These are phyloP conservation scores for Eclectus roratus DNA, from an alignment of 2,113 vertebrate species.

Conservation along the genomic window DNA sequence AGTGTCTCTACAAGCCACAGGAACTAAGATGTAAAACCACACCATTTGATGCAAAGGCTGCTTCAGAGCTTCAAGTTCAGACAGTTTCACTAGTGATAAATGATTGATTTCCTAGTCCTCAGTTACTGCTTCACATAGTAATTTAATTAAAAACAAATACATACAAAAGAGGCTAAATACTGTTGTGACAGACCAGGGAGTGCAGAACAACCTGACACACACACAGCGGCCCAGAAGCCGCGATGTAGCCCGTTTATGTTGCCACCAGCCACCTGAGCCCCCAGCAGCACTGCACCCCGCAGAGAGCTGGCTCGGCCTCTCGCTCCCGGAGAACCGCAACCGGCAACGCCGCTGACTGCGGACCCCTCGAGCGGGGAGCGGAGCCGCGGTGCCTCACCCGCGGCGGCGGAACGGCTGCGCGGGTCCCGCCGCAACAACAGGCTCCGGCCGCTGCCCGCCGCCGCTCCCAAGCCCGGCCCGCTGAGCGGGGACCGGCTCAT, in stretches of 20 bases:
- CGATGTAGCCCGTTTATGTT: background rate
- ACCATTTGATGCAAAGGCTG: background rate
- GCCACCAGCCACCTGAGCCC: background rate
- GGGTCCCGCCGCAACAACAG: background rate
- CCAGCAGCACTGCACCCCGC: too few species aligned
- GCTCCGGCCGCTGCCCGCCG: background rate
- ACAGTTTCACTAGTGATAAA: background rate
- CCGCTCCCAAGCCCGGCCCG: background rate
- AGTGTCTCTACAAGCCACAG: background rate
- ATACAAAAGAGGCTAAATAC: background rate
- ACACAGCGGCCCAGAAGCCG: background rate
- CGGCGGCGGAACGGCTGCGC: background rate
- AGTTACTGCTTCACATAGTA: background rate
- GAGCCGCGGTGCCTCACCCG: background rate
- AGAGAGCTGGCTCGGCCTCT: background rate
- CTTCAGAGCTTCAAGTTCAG: background rate
- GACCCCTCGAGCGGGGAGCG: too few species aligned
- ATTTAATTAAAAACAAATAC: background rate
- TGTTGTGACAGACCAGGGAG: background rate
- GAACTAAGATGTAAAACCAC: background rate
- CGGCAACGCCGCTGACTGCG: background rate
- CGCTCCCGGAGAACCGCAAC: background rate
- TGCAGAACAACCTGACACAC: background rate
- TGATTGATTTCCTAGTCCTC: background rate
- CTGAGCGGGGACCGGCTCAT: background rate